Evolutionary conservation across 1,140 invertebrate species (phyloP).

Genomic region (Vanessa tameamea): DNA sequence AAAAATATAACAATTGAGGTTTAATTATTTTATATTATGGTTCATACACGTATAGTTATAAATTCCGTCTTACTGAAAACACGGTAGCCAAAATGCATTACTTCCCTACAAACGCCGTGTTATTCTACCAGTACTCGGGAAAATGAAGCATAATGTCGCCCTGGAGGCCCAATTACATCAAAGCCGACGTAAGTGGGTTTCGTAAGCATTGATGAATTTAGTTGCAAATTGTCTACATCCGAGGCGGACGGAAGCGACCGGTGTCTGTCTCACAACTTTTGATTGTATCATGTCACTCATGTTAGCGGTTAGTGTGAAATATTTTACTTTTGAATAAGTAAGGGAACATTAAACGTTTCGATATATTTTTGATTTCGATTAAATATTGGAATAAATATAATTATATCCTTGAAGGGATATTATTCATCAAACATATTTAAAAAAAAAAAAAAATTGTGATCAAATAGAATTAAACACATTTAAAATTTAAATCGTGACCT

Average conservation of each 20-base stretch:
- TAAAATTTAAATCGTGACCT: too few relatives aligned
- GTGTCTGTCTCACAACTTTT: slow-evolving; percentile 48
- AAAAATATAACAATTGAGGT: too few relatives aligned
- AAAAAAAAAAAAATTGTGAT: too few relatives aligned
- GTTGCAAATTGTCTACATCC: slow-evolving; percentile 64
- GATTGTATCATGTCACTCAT: slow-evolving; percentile 51
- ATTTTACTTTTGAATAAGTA: background rate
- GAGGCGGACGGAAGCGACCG: slow-evolving; percentile 49
- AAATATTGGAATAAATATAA: too few relatives aligned
- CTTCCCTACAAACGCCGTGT: background rate
- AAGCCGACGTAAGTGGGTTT: slow-evolving; percentile 47
- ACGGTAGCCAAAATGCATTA: slow-evolving; percentile 1
- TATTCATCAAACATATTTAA: too few relatives aligned
- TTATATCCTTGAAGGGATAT: too few relatives aligned
- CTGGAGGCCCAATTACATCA: slow-evolving; percentile 43
- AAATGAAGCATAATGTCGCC: slow-evolving; percentile 39
- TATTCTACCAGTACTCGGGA: slow-evolving; percentile 1
- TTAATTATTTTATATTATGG: too few relatives aligned
- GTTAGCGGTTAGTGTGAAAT: slow-evolving; percentile 11
- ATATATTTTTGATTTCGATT: too few relatives aligned
- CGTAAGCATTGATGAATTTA: slow-evolving; percentile 53
- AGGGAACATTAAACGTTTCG: too few relatives aligned
- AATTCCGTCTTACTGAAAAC: background rate
- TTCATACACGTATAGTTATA: background rate
- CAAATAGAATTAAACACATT: too few relatives aligned